Base-by-base conservation (phyloP, 2,888 invertebrate species). In the Pyrrhosoma nymphula region DNA sequence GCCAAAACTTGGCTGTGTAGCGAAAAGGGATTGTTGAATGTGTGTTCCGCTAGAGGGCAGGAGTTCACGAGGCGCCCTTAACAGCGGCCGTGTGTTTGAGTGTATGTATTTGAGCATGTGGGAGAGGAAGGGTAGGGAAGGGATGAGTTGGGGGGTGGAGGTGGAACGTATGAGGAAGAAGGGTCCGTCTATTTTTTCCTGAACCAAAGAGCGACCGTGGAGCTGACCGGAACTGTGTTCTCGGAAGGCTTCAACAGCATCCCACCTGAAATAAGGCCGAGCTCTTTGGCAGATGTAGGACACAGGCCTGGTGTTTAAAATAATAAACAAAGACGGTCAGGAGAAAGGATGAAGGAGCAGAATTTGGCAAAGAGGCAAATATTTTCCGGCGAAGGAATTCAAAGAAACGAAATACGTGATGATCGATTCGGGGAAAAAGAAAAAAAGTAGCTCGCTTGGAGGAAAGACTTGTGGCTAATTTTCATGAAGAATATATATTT, bases 1-100 rank as follows among this genome's bases (percentile, higher is more conserved):
- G 30, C 60, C 2, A n/a, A n/a, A 82, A 35, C 35, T 35, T 35
- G 82, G 30, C 23, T 82, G 69, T 20, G 69, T 82, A 82, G 82
- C 35, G 23, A 39, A 47, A 56, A 56, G 90, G 90, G 60, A 90
- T 90, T 35, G 90, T 60, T 91, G 90, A 60, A 60, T 20, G 30
- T 60, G 60, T 39, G 55, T 30, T 60, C 90, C 90, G 90, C 90
- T 20, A 60, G 90, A 60, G 90, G 90, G 90, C 90, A 91, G 90
- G 56, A 91, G 90, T 91, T 60, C 60, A 91, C 90, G 30, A 35
- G 60, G 90, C 90, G 60, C 35, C 60, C 90, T n/a, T 23, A 20
- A 82, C 16, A 30, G 35, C 16, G 69, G 16, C n/a, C 8, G 30
- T 18, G 82, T 12, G 82, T 69, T 2, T 8, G 47, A 4, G 47